Evolutionary conservation across 2,888 invertebrate species (phyloP), one percentile per base, ranked within the genome.

Genomic region (Eulithis prunata): DNA sequence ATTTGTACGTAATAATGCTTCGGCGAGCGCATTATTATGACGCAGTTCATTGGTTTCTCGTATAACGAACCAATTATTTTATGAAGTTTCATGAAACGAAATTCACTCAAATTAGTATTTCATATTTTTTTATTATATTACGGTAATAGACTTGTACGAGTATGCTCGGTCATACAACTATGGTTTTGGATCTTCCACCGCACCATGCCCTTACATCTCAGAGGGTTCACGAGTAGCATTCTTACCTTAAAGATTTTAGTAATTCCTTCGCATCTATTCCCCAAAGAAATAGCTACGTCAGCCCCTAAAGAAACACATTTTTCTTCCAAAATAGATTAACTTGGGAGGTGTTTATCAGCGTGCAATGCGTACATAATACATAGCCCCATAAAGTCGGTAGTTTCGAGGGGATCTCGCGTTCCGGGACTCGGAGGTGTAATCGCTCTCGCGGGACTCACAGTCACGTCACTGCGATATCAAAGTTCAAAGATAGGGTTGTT

Each of bases 401-500:
- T 68, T 55, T 57, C 56, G 68, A 70, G 73, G 73, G 66, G 67
- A 52, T 65, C 61, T 62, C 52, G 63, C 51, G 59, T 57, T 53
- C 70, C 65, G 61, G 60, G 55, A 55, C 47, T 64, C 64, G 58
- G 70, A 65, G 64, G 72, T 71, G 65, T 80, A 80, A 83, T 80
- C 71, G 75, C 52, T 69, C 83, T 74, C 75, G 10, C 11, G 78
- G 73, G 82, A 76, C 66, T 57, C 60, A 64, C 71, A 72, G 78
- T 75, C 81, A 73, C 74, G 75, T 71, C 75, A 74, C 68, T 69
- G 71, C 69, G 73, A 64, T 65, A 63, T 51, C 72, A 56, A 21
- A 68, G 51, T 58, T 64, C 64, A 52, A 57, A 64, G 47, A 57
- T 43, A 41, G 54, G 13, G 54, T 2, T 14, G 54, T n/a, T 38